Evolutionary conservation across 2,113 vertebrate genomes (phyloP), one percentile per base, ranked within the genome.

Genomic region (Upupa epops): DNA sequence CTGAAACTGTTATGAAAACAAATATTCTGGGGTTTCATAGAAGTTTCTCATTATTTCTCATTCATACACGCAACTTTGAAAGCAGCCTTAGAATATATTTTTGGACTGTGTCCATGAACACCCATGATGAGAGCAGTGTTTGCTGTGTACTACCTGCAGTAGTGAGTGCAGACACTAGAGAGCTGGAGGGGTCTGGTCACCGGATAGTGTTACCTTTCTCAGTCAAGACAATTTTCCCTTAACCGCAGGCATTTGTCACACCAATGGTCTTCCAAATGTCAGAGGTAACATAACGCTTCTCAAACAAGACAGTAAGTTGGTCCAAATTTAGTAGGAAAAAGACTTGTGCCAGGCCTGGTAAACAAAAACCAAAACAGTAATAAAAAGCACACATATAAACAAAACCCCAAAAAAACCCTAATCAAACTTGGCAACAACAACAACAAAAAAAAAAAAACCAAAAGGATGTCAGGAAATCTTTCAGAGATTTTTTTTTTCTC

Each of bases 401-500:
- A 12, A 10, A 25, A 86, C 15, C 40, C 40, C 11, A 15, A 42
- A 42, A 42, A 42, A 15, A 11, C 40, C 40, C 40, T 15, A 42
- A 42, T 15, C 40, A 42, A 42, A 42, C 11, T 15, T 15, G 40
- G 40, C 11, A 42, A 42, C 40, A 42, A 42, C 11, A 11, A 42
- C 11, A 42, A 11, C 11, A 42, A 42, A 11, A 42, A 42, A 42
- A 11, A 42, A 42, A 42, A 11, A 11, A 11, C 40, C 40, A 92
- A 60, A 81, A 64, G 88, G 82, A 95, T 89, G 86, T 96, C 96
- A 96, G 83, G 83, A 97, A 97, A 96, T 84, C 58, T 94, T 98
- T 97, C 97, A 97, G 95, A 98, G 97, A 55, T 22, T 97, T 8
- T 5, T 22, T 12, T 59, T 97, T 96, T 6, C 3, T 7, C 2